A percentile compares a stretch with the other conserved stretches of the same genome.
phyloP scores from a whole-genome alignment of 2,888 invertebrate genomes.

The Drosophila vallismaia region DNA sequence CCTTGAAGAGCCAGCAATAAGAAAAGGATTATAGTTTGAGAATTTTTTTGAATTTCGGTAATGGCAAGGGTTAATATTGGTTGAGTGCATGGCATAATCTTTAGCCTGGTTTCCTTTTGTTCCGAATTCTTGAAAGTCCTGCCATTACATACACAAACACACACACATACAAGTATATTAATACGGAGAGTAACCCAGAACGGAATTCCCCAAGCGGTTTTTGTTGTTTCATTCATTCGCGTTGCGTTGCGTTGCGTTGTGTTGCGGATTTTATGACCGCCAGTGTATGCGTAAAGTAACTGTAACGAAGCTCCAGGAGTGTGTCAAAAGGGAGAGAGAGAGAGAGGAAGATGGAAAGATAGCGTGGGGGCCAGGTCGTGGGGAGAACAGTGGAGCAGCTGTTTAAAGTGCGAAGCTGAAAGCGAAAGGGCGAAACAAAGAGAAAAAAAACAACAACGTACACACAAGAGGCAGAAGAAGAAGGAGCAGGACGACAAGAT shows the following conservation, averaged over 20 bases:
- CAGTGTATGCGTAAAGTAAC: conserved; percentile 73
- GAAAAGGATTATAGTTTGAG: not conserved
- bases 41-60: conserved; percentile 12
- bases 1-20: not conserved
- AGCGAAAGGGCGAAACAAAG: conserved; percentile 67
- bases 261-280: conserved; percentile 56
- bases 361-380: not conserved
- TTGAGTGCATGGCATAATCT: conserved; percentile 30
- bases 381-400: conserved; percentile 52
- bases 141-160: not conserved
- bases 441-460: not conserved
- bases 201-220: conserved; percentile 41
- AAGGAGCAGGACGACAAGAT: not conserved
- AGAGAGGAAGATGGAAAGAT: not conserved
- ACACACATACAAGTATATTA: not conserved
- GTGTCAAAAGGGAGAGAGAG: conserved; percentile 26
- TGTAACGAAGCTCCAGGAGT: conserved; percentile 59
- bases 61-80: conserved; percentile 21
- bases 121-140: conserved; percentile 33
- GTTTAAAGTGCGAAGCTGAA: conserved; percentile 68
- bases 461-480: conserved; percentile 8
- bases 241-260: conserved; percentile 25
- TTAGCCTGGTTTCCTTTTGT: conserved; percentile 39
- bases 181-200: conserved; percentile 16
- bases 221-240: conserved; percentile 35